Percentiles rank a stretch among this genome's conserved stretches.
Evolutionary conservation across 2,888 invertebrate species (phyloP).

Genomic region (Bursaphelenchus okinawaensis): DNA sequence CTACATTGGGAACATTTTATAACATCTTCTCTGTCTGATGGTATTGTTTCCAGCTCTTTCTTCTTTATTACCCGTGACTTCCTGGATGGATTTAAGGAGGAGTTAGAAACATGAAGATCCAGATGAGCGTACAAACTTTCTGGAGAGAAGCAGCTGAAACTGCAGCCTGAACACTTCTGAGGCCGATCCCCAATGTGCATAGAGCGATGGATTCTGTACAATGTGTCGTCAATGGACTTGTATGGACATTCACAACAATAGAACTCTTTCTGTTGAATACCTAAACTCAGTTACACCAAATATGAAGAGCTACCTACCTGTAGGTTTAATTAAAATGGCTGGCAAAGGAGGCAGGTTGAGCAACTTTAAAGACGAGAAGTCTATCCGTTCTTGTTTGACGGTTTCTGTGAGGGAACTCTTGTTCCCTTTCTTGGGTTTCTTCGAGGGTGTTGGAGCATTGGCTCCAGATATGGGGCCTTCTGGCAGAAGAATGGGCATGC

Average conservation of each 20-base stretch:
- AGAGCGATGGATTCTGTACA: slow-evolving; percentile 27
- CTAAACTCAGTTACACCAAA: not conserved
- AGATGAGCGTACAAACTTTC: slow-evolving; percentile 18
- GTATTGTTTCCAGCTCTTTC: slow-evolving; percentile 30
- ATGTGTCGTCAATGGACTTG: slow-evolving; percentile 17
- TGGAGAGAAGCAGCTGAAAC: slow-evolving; percentile 26
- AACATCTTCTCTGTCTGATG: slow-evolving; percentile 27
- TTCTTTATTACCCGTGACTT: slow-evolving; percentile 13
- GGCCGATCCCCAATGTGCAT: slow-evolving; percentile 26
- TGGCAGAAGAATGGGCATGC: not conserved
- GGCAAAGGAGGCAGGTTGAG: slow-evolving; percentile 11
- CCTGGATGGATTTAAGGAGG: slow-evolving; percentile 14
- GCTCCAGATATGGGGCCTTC: no score
- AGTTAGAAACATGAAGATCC: slow-evolving; percentile 13
- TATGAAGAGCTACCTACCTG: not conserved
- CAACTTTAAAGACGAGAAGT: not conserved
- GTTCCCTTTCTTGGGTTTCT: not conserved
- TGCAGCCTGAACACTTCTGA: slow-evolving; percentile 30
- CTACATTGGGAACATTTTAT: slow-evolving; percentile 32
- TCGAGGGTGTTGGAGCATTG: not conserved
- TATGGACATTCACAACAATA: slow-evolving; percentile 29
- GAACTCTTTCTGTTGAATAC: slow-evolving; percentile 11
- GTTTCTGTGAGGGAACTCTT: not conserved
- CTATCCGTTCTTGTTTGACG: not conserved
- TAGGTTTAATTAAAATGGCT: not conserved